Base-by-base conservation (phyloP, 1,140 invertebrate species). In the Eueides isabella region DNA sequence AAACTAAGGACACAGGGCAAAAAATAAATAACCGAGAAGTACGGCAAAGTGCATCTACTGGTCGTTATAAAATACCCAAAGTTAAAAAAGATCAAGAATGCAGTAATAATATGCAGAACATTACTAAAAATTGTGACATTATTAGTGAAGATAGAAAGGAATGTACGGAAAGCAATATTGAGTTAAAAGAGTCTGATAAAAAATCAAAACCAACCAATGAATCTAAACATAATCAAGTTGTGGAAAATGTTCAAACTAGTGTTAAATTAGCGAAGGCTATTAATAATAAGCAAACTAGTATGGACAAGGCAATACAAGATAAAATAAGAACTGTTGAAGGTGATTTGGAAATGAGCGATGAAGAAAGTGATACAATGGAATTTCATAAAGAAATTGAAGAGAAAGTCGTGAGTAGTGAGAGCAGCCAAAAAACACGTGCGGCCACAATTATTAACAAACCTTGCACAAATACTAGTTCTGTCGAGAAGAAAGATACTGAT, bases 321-420 rank as follows among this genome's bases (percentile, higher is more conserved):
- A 64, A 48, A 31, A 71, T 71, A 30, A 75, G 78, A 30, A 85
- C 82, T 63, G 80, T 92, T 38, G 86, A 82, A 76, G 81, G 82
- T 11, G 91, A 92, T 79, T 84, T 92, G 75, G 83, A 88, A 68
- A 76, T 92, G 69, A 92, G 91, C 78, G 91, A 92, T 70, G 91
- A 92, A 77, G 86, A 79, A 61, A 84, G 83, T 74, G 89, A 90
- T 70, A 78, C 77, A 78, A 62, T 74, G 26, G 80, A 88, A 28
- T 38, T 35, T 35, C 61, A 71, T 11, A 72, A 76, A 72, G 67
- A 65, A 5, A 65, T 9, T 14, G 71, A 68, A 48, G 35, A 69
- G 31, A 67, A 55, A 28, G 38, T 31, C 11, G 9, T 12, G 19
- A 55, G 12, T 55, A 35, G 29, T 41, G 30, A 77, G 16, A 62